Conservation (phyloP, 2,888 invertebrate genomes). For the Orchestes rusci region DNA sequence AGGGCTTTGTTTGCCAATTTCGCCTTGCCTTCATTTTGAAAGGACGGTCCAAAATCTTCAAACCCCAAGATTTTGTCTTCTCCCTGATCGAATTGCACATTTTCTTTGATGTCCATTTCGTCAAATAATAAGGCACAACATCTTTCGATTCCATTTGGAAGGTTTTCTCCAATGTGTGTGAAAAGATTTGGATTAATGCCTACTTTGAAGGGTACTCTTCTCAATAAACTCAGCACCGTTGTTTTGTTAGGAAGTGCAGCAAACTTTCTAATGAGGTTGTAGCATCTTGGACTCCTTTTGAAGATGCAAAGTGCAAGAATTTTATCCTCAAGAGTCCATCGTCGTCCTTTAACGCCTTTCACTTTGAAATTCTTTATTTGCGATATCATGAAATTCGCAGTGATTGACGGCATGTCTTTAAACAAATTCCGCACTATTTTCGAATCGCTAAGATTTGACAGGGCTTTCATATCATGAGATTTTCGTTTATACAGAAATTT, state of each 20-base stretch:
- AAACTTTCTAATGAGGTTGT: constrained; percentile 16
- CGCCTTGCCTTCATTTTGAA: too few species aligned
- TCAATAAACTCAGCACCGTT: constrained; percentile 4
- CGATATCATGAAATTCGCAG: too few species aligned
- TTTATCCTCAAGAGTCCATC: constrained; percentile 24
- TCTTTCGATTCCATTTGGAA: too few species aligned
- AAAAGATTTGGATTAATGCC: too few species aligned
- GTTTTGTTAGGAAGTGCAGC: constrained; percentile 21
- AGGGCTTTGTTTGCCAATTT: constrained; percentile 15
- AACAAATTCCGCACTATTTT: too few species aligned
- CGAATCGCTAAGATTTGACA: constrained; percentile 15
- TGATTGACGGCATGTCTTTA: too few species aligned
- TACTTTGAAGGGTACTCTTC: too few species aligned
- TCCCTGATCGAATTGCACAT: too few species aligned
- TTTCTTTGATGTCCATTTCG: constrained; percentile 27
- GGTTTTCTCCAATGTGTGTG: too few species aligned
- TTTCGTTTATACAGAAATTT: constrained; percentile 11
- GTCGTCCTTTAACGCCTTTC: constrained; percentile 14
- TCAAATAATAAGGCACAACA: constrained; percentile 17
- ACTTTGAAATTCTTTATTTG: constrained; percentile 3
- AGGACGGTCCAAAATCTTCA: too few species aligned
- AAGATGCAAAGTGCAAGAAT: constrained; percentile 7
- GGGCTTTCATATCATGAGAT: constrained; percentile 12
- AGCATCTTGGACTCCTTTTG: constrained; percentile 12
- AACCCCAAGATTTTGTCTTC: too few species aligned